Evolutionary conservation across 2,113 vertebrate genomes (phyloP).

Genomic region (Capricornis sumatraensis): DNA sequence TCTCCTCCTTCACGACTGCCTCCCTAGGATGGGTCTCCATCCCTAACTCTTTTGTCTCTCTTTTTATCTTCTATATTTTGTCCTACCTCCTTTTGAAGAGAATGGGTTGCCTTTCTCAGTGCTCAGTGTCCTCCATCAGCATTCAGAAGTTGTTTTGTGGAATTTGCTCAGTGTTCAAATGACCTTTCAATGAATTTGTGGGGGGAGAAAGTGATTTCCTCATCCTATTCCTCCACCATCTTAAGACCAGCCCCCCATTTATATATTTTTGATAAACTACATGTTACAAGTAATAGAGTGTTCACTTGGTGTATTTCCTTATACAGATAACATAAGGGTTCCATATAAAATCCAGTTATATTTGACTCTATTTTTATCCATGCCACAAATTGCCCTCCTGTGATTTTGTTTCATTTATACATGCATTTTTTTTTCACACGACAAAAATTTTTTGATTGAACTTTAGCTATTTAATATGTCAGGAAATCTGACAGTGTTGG

Average conservation of each 20-base stretch:
- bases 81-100: neutral
- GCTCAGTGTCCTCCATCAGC: fast-evolving
- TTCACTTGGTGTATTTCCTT: neutral
- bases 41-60: neutral
- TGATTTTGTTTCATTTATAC: neutral
- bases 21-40: neutral
- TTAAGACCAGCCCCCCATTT: neutral
- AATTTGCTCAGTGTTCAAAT: neutral
- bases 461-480: neutral
- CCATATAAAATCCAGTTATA: neutral
- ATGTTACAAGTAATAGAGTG: neutral
- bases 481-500: neutral
- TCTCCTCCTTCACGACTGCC: neutral
- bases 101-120: neutral
- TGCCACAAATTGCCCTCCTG: neutral
- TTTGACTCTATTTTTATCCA: neutral
- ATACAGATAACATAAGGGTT: neutral
- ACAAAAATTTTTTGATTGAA: neutral
- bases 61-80: neutral
- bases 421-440: neutral
- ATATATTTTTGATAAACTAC: neutral
- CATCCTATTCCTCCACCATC: neutral
- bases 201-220: neutral
- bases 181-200: neutral
- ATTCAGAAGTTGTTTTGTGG: neutral